phyloP scores from a whole-genome alignment of 2,888 invertebrate species.

The Agonopterix subpropinquella region DNA sequence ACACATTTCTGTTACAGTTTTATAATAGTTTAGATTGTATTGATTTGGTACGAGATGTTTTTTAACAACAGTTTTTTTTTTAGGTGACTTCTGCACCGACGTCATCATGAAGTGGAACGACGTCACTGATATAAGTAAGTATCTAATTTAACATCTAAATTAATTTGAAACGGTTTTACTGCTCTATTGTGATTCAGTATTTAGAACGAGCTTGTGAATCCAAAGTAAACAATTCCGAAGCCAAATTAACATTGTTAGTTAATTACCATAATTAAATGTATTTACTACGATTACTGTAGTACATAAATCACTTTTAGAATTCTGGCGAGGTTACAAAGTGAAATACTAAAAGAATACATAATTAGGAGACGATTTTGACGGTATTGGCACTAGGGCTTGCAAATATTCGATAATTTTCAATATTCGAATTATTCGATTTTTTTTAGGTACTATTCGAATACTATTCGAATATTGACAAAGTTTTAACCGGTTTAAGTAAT shows the following conservation, averaged over 20 bases:
- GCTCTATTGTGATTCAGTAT: neutral
- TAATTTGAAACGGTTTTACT: neutral
- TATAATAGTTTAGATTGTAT: too few relatives aligned
- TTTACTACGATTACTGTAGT: neutral
- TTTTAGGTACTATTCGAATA: too few relatives aligned
- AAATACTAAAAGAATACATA: constrained; percentile 3
- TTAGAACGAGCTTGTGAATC: neutral
- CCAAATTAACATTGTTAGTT: neutral
- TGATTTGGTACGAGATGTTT: neutral
- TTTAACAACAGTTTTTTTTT: constrained; percentile 20
- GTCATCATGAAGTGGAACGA: constrained; percentile 74
- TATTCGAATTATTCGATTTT: too few relatives aligned
- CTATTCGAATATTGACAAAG: too few relatives aligned
- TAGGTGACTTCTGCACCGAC: constrained; percentile 69
- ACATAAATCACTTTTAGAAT: neutral
- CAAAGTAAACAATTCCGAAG: neutral
- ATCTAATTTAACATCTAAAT: neutral
- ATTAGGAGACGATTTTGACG: constrained; percentile 2
- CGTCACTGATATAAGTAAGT: constrained; percentile 70
- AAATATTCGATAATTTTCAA: too few relatives aligned
- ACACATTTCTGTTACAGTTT: too few relatives aligned
- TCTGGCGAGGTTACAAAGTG: constrained; percentile 6
- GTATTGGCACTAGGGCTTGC: constrained; percentile 1
- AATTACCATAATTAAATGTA: neutral
- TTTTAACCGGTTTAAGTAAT: too few relatives aligned